Evolutionary conservation across 2,888 invertebrate genomes (phyloP), one percentile per base, ranked within the genome.

Genomic region (Dynastes hyllus): DNA sequence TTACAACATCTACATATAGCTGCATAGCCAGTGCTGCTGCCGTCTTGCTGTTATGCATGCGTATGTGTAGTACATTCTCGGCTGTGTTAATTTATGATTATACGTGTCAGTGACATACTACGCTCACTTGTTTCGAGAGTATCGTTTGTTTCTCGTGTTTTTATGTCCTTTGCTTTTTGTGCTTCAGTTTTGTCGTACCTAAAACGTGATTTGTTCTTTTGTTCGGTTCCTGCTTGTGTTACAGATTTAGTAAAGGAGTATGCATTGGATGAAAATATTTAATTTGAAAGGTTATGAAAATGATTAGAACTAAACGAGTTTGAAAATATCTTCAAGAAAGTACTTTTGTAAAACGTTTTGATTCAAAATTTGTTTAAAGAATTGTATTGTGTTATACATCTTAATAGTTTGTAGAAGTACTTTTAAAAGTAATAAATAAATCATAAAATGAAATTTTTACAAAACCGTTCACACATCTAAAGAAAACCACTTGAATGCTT

Each of bases 41-140:
- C 58, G 45, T 45, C 45, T 45, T 45, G 45, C 9, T 2, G 6
- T 55, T 58, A 37, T 53, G 29, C n/a, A 58, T 22, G 70, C 32
- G 32, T 58, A 45, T 73, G 37, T 73, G 40, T 58, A 40, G 55
- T 58, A 73, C 73, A 53, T 70, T 45, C 53, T 32, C 29, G 58
- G 37, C 73, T 73, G 58, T 71, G 55, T 73, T 73, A 73, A 73
- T 73, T 73, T 73, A 73, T 73, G 73, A 58, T 58, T 58, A 73
- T 73, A 61, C 73, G 58, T 73, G 73, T 73, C 73, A 73, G 73
- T 73, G 73, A 73, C 73, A 73, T 73, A 73, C 73, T 55, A 73
- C 73, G 58, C 58, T 73, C 73, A 73, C 73, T 73, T 73, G 58
- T 73, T 58, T 58, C 58, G 40, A 22, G 22, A 58, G 73, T 58